Evolutionary conservation across 2,113 vertebrate genomes (phyloP).

Genomic region (Dicerorhinus sumatrensis): DNA sequence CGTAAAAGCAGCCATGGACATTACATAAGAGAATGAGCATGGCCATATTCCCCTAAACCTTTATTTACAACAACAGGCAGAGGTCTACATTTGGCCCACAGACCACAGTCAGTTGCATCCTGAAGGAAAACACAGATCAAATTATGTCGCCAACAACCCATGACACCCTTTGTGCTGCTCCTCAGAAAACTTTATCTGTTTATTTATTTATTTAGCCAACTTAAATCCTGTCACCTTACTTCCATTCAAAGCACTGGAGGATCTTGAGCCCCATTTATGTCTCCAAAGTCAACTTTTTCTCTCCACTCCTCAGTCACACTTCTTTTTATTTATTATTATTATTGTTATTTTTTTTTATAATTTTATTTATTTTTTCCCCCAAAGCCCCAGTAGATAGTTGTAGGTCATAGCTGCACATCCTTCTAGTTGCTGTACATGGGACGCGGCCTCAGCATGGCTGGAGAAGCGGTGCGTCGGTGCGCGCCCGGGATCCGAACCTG

Average conservation of each 20-base stretch:
- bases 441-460: too few relatives aligned
- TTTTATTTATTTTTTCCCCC: too few relatives aligned
- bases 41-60: background rate
- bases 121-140: background rate
- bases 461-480: too few relatives aligned
- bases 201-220: background rate
- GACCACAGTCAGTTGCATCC: background rate
- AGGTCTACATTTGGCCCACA: background rate
- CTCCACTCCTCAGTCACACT: background rate
- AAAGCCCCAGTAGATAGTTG: too few relatives aligned
- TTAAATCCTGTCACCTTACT: background rate
- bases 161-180: background rate
- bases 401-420: too few relatives aligned
- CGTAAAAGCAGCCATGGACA: background rate
- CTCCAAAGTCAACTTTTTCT: background rate
- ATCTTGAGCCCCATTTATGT: background rate
- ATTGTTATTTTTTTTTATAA: too few relatives aligned
- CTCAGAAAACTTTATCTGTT: background rate
- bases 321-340: too few relatives aligned
- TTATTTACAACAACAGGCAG: background rate
- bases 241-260: background rate
- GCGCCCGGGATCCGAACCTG: too few relatives aligned
- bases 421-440: too few relatives aligned
- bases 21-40: background rate
- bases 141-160: background rate